phyloP scores from a whole-genome alignment of 2,113 vertebrate species.

The Mesocricetus auratus region DNA sequence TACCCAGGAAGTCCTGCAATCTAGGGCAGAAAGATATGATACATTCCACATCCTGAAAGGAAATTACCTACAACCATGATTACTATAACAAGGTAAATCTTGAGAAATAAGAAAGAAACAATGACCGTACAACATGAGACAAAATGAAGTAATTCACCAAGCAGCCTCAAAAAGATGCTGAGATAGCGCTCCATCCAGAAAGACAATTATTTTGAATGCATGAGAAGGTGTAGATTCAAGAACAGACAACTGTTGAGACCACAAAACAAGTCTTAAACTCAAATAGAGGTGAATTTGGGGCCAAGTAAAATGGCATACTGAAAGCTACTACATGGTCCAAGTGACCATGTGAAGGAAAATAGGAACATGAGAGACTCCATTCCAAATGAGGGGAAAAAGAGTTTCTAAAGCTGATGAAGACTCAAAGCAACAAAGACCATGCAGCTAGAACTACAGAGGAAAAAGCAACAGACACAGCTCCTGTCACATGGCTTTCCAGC shows the following conservation, averaged over 20 bases:
- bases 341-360: neutral
- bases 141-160: neutral
- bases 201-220: neutral
- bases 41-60: neutral
- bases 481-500: neutral
- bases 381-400: neutral
- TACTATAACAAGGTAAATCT: neutral
- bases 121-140: neutral
- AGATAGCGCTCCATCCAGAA: neutral
- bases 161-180: neutral
- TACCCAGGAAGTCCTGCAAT: neutral
- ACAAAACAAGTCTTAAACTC: neutral
- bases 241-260: neutral
- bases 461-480: neutral
- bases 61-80: neutral
- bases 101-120: neutral
- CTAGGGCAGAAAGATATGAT: neutral
- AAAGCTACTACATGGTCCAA: neutral
- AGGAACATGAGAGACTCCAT: neutral
- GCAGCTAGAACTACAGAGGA: neutral
- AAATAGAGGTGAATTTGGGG: neutral
- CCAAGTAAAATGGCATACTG: neutral
- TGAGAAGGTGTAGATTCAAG: neutral
- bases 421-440: neutral
- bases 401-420: neutral